Base-by-base conservation (phyloP, 2,113 vertebrate genomes). In the Misgurnus mizolepis region DNA sequence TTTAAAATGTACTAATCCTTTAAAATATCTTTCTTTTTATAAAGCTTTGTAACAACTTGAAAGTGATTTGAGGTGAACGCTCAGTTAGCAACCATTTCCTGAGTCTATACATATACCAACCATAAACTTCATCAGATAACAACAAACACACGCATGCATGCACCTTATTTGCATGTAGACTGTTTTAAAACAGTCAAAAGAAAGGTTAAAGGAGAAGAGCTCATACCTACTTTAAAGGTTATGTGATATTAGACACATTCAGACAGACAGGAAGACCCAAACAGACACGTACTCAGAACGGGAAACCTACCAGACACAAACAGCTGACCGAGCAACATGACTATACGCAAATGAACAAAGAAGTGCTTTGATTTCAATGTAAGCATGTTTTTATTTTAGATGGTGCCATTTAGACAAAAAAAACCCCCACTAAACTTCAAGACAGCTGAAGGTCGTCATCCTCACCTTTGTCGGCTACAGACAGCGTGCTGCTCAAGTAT, bases 401-500 rank as follows among this genome's bases (percentile, higher is more conserved):
- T 12, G 11, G 40, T 22, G 55, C 69, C 69, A 53, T n/a, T 55
- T 5, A 40, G 11, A n/a, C 4, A 12, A 4, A 11, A 50, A 11
- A 50, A 3, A 11, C 1, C 9, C 6, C 14, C 5, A 55, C 15
- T 56, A 17, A 56, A 17, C 15, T 40, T 15, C 11, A 47, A 27
- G 40, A 2, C 27, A 27, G 27, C 27, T 34, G 27, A 34, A 34
- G 27, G 27, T 34, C 27, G 27, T 34, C 27, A 2, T 34, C 27
- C 18, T 89, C 62, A 97, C 97, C 97, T 95, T 97, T 99, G 87
- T 98, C 96, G 0, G 96, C 96, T 71, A 98, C 89, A 0, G 95
- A 96, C 82, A 98, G 85, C 0, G 93, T 96, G 84, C 94, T 98
- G 92, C 94, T 98, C 80, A 96, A 95, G 88, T 99, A 99, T 84